Percentiles rank a stretch among this genome's conserved stretches.
Evolutionary conservation across 2,113 vertebrate genomes (phyloP).

Genomic region (Beaufortia kweichowensis): DNA sequence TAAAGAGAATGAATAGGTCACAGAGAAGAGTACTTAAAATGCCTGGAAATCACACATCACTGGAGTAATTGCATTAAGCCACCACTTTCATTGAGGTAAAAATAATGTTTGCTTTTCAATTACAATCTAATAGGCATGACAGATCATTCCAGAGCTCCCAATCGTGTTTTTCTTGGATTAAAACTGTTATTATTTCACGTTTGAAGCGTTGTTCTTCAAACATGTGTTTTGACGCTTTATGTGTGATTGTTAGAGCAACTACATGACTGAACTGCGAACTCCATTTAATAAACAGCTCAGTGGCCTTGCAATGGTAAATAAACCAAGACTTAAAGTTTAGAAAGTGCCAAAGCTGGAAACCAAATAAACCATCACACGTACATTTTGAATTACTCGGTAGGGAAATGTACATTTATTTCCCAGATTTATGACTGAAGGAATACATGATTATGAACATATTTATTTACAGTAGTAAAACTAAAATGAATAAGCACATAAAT

Average conservation of each 20-base stretch:
- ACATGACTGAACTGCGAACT: background rate
- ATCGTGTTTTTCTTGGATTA: conserved; percentile 57
- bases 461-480: too few species aligned
- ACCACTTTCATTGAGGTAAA: conserved; percentile 67
- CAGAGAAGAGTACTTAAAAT: conserved; percentile 61
- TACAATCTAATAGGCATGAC: conserved; percentile 58
- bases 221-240: too few species aligned
- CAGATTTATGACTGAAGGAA: background rate
- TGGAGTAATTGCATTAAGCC: conserved; percentile 64
- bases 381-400: too few species aligned
- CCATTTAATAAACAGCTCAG: conserved; percentile 7
- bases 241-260: conserved; percentile 17
- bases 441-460: background rate
- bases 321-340: background rate
- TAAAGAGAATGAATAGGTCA: conserved; percentile 63
- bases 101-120: conserved; percentile 71
- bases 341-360: background rate
- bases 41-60: conserved; percentile 61
- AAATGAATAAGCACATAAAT: too few species aligned
- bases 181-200: conserved; percentile 47
- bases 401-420: background rate
- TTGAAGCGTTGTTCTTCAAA: too few species aligned
- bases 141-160: conserved; percentile 61
- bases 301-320: background rate
- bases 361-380: background rate